Conservation (phyloP, 2,797 vertebrate genomes). For the Melanotaenia boesemani region DNA sequence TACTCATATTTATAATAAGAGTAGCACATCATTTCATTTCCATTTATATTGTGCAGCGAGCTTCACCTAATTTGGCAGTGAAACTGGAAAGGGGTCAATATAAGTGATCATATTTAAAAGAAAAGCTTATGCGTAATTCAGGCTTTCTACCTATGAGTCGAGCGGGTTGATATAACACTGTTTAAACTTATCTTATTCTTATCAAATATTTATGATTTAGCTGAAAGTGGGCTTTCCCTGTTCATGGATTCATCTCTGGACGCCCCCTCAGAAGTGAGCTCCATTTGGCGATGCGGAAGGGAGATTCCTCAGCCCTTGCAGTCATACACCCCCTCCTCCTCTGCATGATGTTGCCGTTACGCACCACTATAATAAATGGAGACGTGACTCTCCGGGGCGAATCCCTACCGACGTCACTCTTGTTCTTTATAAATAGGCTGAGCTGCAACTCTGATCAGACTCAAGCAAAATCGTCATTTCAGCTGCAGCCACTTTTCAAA, state of each 20-base stretch:
- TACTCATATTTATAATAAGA: not conserved
- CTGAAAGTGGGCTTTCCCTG: conserved; percentile 70
- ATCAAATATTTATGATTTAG: conserved; percentile 51
- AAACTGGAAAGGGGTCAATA: not conserved
- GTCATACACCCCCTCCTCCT: conserved; percentile 65
- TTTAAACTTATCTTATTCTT: conserved; percentile 24
- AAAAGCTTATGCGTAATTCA: not conserved
- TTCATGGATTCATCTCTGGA: conserved; percentile 50
- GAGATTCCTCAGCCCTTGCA: conserved; percentile 80
- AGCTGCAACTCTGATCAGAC: conserved; percentile 52
- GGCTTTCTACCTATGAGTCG: not conserved
- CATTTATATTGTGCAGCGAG: not conserved
- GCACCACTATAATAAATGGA: conserved; percentile 78
- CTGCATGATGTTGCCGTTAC: conserved; percentile 76
- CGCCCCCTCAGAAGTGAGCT: conserved; percentile 66
- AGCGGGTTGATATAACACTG: not conserved
- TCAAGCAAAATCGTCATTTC: conserved; percentile 58
- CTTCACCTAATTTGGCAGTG: conserved; percentile 10
- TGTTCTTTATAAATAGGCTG: conserved; percentile 76
- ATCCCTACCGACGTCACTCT: conserved; percentile 84
- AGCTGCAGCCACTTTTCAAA: conserved; percentile 27
- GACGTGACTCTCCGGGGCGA: conserved; percentile 81
- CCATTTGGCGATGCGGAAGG: conserved; percentile 78
- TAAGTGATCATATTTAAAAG: not conserved
- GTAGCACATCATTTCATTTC: not conserved